Conservation (phyloP, 2,888 invertebrate species). For the Watsonalla cultraria region DNA sequence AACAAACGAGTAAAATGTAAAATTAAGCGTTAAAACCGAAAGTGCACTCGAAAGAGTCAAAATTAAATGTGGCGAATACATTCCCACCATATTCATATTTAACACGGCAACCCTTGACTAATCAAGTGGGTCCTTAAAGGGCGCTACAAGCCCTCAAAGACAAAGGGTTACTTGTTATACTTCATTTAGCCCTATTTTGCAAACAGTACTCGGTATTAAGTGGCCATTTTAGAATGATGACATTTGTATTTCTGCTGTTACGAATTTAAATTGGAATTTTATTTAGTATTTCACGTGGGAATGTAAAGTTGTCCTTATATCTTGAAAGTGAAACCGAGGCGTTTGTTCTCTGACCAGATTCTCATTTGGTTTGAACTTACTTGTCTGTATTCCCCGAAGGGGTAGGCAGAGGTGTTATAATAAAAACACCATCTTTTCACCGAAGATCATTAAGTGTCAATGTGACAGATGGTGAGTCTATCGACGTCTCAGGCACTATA, state of each 20-base stretch:
- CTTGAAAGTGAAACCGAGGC: no score
- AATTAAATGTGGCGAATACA: slow-evolving; percentile 14
- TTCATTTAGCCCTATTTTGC: slow-evolving; percentile 69
- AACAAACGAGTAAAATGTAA: slow-evolving; percentile 1
- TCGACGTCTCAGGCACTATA: no score
- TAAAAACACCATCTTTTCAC: no score
- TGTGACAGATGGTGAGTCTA: no score
- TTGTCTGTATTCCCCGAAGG: no score
- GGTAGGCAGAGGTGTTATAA: no score
- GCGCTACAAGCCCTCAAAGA: slow-evolving; percentile 33
- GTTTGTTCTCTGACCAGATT: no score
- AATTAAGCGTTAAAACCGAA: background rate
- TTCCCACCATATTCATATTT: slow-evolving; percentile 4
- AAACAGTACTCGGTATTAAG: slow-evolving; percentile 59
- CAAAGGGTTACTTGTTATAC: slow-evolving; percentile 54
- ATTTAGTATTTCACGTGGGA: slow-evolving; percentile 48
- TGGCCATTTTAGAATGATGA: slow-evolving; percentile 40
- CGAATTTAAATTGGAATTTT: slow-evolving; percentile 18
- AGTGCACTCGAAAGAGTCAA: slow-evolving; percentile 4
- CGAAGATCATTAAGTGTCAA: no score
- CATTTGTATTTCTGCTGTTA: slow-evolving; percentile 47
- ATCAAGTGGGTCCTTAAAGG: slow-evolving; percentile 41
- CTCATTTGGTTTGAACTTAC: no score
- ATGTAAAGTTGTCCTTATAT: slow-evolving; percentile 8
- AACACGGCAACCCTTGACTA: slow-evolving; percentile 36